Percentiles rank a stretch among this genome's conserved stretches.
phyloP scores from a whole-genome alignment of 2,797 vertebrate species.

The Poeciliopsis infans region DNA sequence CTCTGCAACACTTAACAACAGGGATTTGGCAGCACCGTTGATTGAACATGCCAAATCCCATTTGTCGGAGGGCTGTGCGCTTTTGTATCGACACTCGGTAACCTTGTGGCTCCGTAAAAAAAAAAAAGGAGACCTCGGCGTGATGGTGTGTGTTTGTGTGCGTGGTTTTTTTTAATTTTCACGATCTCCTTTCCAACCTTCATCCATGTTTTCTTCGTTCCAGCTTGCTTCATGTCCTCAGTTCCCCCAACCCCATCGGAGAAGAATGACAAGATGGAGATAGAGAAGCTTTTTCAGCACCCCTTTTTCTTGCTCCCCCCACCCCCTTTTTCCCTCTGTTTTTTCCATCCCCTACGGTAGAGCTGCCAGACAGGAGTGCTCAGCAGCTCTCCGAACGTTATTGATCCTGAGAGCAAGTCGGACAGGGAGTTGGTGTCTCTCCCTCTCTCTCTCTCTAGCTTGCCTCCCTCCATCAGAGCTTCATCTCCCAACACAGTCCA shows the following conservation, averaged over 20 bases:
- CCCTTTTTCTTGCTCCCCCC: conserved; percentile 52
- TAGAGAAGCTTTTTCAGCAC: conserved; percentile 63
- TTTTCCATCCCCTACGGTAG: conserved; percentile 69
- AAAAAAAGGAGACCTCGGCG: conserved; percentile 60
- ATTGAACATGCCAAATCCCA: conserved; percentile 82
- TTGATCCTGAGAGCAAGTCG: conserved; percentile 81
- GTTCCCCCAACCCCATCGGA: conserved; percentile 36
- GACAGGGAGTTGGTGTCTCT: conserved; percentile 71
- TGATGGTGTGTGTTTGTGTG: conserved; percentile 30
- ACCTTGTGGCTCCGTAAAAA: conserved; percentile 73
- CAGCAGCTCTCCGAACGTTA: conserved; percentile 80
- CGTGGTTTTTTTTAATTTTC: conserved; percentile 32
- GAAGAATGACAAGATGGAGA: conserved; percentile 67
- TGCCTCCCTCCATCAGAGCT: conserved; percentile 59
- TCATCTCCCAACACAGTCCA: conserved; percentile 51
- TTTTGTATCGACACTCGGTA: conserved; percentile 77
- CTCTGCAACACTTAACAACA: conserved; percentile 77
- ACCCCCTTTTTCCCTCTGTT: conserved; percentile 17
- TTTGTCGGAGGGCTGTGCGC: conserved; percentile 72
- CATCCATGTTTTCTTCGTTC: conserved; percentile 40
- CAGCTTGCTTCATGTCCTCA: conserved; percentile 32
- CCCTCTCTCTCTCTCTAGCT: conserved; percentile 45
- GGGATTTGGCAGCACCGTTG: conserved; percentile 77
- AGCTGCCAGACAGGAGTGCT: conserved; percentile 80
- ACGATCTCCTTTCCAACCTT: conserved; percentile 25